These are phyloP conservation scores for Hololepta plana DNA, from an alignment of 2,888 invertebrate species.

Conservation along the genomic window DNA sequence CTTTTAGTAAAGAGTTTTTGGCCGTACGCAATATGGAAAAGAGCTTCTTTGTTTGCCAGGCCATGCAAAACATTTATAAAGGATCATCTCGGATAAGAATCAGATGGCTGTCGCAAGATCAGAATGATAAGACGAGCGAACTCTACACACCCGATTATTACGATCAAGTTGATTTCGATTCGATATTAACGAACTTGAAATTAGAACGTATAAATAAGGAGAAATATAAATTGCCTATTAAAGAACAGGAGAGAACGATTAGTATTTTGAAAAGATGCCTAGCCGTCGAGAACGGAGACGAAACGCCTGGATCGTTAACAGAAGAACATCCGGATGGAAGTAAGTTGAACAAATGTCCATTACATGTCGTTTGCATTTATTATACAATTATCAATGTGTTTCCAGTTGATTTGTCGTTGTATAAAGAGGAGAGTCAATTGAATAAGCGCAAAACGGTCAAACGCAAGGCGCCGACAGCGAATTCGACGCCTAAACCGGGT, in stretches of 20 bases:
- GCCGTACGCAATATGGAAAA: slow-evolving; percentile 84
- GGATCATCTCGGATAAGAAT: slow-evolving; percentile 72
- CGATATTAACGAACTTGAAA: slow-evolving; percentile 71
- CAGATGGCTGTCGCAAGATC: slow-evolving; percentile 74
- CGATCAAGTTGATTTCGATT: slow-evolving; percentile 75
- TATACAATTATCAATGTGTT: slow-evolving; percentile 13
- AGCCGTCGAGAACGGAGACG: slow-evolving; percentile 57
- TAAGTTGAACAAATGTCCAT: slow-evolving; percentile 36
- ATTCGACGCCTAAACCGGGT: slow-evolving; percentile 8
- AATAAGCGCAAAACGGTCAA: slow-evolving; percentile 27
- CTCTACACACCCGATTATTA: slow-evolving; percentile 81
- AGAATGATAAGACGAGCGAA: slow-evolving; percentile 42
- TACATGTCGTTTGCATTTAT: slow-evolving; percentile 1
- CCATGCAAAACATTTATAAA: slow-evolving; percentile 79
- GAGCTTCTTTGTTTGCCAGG: slow-evolving; percentile 74
- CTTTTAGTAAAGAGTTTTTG: slow-evolving; percentile 64
- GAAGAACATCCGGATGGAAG: slow-evolving; percentile 76
- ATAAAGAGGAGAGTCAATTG: slow-evolving; percentile 67
- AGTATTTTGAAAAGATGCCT: slow-evolving; percentile 73
- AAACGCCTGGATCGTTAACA: slow-evolving; percentile 39
- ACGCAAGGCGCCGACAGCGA: slow-evolving; percentile 16
- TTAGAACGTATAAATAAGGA: slow-evolving; percentile 55
- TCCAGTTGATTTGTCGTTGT: slow-evolving; percentile 68
- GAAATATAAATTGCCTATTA: slow-evolving; percentile 46
- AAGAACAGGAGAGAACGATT: slow-evolving; percentile 60